Evolutionary conservation across 2,797 vertebrate species (phyloP).

Genomic region (Xiphophorus birchmanni): DNA sequence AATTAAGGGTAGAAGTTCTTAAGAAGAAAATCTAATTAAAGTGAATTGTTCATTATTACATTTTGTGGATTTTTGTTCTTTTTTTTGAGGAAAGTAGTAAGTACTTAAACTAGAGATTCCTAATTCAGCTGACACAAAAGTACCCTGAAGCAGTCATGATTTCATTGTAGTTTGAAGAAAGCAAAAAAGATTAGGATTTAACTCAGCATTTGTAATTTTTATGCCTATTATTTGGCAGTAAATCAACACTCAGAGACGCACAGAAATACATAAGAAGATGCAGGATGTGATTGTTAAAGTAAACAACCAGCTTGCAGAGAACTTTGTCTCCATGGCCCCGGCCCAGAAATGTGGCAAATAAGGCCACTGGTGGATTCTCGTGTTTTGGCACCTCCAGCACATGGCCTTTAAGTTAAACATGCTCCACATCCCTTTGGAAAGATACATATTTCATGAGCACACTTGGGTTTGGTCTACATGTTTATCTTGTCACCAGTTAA

Average conservation of each 20-base stretch:
- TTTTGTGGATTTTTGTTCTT: background rate
- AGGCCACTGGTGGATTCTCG: slow-evolving; percentile 27
- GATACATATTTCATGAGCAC: slow-evolving; percentile 67
- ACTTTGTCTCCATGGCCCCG: slow-evolving; percentile 24
- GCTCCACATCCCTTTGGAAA: slow-evolving; percentile 22
- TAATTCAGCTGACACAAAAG: background rate
- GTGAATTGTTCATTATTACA: background rate
- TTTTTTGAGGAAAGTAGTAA: background rate
- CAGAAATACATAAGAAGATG: background rate
- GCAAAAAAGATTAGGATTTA: background rate
- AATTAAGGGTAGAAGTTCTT: background rate
- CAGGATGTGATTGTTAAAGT: slow-evolving; percentile 24
- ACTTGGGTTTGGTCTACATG: slow-evolving; percentile 43
- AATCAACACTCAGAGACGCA: slow-evolving; percentile 20
- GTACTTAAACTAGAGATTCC: background rate
- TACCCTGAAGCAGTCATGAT: background rate
- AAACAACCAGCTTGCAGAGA: slow-evolving; percentile 31
- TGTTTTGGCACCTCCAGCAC: slow-evolving; percentile 31
- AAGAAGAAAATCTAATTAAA: background rate
- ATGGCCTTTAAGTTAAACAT: slow-evolving; percentile 48
- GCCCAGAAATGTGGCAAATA: slow-evolving; percentile 25
- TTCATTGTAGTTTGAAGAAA: slow-evolving; percentile 2
- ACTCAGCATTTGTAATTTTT: background rate
- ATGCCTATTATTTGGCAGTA: background rate
- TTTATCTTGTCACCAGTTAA: slow-evolving; percentile 65